Base-by-base conservation (phyloP, 1,140 invertebrate species). In the Bactericera cockerelli region DNA sequence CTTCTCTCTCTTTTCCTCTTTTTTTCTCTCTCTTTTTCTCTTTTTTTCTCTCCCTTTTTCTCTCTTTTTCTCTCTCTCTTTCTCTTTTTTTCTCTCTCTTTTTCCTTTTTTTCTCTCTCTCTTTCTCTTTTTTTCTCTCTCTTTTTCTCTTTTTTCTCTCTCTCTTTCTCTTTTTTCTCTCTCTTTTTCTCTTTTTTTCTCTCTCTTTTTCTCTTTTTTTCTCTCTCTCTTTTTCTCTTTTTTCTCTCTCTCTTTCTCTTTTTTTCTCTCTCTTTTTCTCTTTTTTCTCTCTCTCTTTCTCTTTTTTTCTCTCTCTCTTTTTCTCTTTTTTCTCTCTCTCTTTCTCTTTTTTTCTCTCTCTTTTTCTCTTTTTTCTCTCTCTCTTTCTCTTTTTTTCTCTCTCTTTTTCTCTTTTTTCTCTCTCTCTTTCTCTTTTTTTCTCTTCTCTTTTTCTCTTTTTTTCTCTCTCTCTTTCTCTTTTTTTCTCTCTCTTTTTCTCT, bases 181-280 rank as follows among this genome's bases (percentile, higher is more conserved):
- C 49, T 6, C 6, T 11, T 31, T 56, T 16, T 31, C 14, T 24
- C 14, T 56, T 31, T 14, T 25, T 16, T 56, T 26, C 55, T 26
- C 26, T n/a, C 22, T 61, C 58, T 54, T 58, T 61, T 24, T 62
- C 53, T 62, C 61, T 54, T 26, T 61, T 16, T 60, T 26, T 56
- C 28, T 33, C 53, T 55, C 26, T 61, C 58, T 61, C 26, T 62
- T 58, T 61, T 25, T 55, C 49, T 61, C 31, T 60, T 59, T 54
- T 21, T 55, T 19, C 33, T 16, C 33, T 36, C 16, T 16, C 33
- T 36, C 16, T 36, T 36, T 16, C 16, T 16, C 33, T 16, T 11
- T 36, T 16, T 36, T 36, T 36, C 33, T 36, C 33, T 36, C 33
- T 16, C 16, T 36, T 36, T 16, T 36, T 36, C 33, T 16, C 16